Evolutionary conservation across 2,888 invertebrate genomes (phyloP).

Genomic region (Chrysopilus asiliformis): DNA sequence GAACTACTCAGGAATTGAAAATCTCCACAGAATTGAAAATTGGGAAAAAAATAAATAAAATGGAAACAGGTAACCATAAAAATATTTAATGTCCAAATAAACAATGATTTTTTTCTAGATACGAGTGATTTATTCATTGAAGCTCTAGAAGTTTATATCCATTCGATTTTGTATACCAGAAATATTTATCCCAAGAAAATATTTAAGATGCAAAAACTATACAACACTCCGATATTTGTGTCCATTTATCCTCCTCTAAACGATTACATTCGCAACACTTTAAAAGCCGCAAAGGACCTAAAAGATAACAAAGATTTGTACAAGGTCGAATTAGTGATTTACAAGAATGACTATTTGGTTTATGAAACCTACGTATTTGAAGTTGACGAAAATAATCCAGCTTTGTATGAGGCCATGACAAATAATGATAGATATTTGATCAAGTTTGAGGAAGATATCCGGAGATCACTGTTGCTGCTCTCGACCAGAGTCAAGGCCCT

Average conservation of each 20-base stretch:
- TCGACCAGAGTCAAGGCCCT: slow-evolving; percentile 25
- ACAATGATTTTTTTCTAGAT: not conserved
- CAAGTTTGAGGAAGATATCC: slow-evolving; percentile 27
- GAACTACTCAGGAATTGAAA: no score
- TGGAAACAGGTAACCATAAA: no score
- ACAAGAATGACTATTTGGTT: slow-evolving; percentile 16
- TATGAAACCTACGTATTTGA: slow-evolving; percentile 18
- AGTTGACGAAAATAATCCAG: slow-evolving; percentile 12
- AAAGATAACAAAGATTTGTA: slow-evolving; percentile 19
- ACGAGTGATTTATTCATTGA: slow-evolving; percentile 25
- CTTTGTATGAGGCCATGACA: slow-evolving; percentile 3
- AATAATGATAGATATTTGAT: slow-evolving; percentile 24
- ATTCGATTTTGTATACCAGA: slow-evolving; percentile 28
- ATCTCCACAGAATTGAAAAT: no score
- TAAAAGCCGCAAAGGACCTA: slow-evolving; percentile 23
- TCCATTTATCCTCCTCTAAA: slow-evolving; percentile 29
- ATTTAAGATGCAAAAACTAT: slow-evolving; percentile 28
- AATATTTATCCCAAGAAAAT: slow-evolving; percentile 29
- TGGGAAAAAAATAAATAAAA: no score
- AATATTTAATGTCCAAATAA: no score
- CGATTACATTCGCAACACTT: slow-evolving; percentile 23
- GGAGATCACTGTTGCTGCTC: slow-evolving; percentile 23
- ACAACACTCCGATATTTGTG: slow-evolving; percentile 27
- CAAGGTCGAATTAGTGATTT: slow-evolving; percentile 25
- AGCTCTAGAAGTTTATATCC: slow-evolving; percentile 28